phyloP scores from a whole-genome alignment of 2,888 invertebrate species.

The Stramonita haemastoma region DNA sequence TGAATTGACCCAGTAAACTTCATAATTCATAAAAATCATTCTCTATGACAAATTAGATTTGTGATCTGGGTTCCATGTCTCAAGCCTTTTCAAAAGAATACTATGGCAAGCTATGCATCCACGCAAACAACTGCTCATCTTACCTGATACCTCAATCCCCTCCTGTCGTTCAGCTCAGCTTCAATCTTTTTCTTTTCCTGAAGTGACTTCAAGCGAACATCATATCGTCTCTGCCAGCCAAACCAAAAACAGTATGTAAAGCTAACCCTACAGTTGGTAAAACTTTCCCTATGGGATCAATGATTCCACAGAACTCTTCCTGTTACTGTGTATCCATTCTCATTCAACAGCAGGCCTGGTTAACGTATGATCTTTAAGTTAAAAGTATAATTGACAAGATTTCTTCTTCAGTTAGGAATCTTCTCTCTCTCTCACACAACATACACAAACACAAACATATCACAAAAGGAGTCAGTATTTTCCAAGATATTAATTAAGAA shows the following conservation, averaged over 20 bases:
- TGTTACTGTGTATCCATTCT: background rate
- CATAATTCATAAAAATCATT: background rate
- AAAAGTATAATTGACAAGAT: background rate
- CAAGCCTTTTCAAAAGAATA: too few species aligned
- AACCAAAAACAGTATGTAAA: background rate
- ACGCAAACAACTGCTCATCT: background rate
- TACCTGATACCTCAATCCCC: conserved; percentile 69
- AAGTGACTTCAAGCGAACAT: conserved; percentile 64
- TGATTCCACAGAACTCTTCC: background rate
- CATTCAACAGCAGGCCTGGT: background rate
- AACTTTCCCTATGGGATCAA: background rate
- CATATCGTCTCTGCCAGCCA: conserved; percentile 56
- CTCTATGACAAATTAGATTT: too few species aligned
- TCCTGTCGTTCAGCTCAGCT: conserved; percentile 64
- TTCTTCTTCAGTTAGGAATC: background rate
- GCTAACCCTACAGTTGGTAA: background rate
- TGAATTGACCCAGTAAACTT: background rate
- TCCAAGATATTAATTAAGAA: background rate
- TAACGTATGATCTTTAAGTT: background rate
- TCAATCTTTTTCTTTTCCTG: conserved; percentile 66
- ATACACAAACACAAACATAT: background rate
- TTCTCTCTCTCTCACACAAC: background rate
- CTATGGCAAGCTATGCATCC: too few species aligned
- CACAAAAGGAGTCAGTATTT: background rate
- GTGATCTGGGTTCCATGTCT: too few species aligned